Evolutionary conservation across 2,888 invertebrate species (phyloP).

Genomic region (Phyllotreta striolata): DNA sequence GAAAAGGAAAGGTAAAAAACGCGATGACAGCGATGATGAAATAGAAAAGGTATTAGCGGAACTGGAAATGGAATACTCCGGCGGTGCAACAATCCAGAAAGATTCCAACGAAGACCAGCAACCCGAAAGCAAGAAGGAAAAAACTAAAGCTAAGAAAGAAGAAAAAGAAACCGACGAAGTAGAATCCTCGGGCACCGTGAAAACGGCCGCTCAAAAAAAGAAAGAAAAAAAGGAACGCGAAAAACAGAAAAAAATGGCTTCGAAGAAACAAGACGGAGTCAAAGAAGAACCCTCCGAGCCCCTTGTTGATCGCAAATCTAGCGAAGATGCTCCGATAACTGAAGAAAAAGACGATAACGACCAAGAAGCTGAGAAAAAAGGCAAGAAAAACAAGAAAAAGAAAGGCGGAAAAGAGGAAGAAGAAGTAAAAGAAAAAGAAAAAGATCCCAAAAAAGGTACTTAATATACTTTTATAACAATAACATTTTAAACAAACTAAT

Average conservation of each 20-base stretch:
- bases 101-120: conserved; percentile 25
- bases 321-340: conserved; percentile 56
- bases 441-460: conserved; percentile 65
- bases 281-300: conserved; percentile 37
- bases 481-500: too few species aligned
- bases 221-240: conserved; percentile 88
- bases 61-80: conserved; percentile 81
- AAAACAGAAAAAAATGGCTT: conserved; percentile 76
- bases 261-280: conserved; percentile 60
- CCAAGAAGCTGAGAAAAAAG: conserved; percentile 43
- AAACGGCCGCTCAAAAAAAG: conserved; percentile 87
- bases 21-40: conserved; percentile 81
- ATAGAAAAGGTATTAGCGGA: conserved; percentile 85
- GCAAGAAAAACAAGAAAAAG: conserved; percentile 53
- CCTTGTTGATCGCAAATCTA: conserved; percentile 44
- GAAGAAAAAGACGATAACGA: conserved; percentile 65
- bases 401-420: conserved; percentile 51
- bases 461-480: conserved; percentile 1
- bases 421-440: conserved; percentile 60
- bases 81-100: conserved; percentile 38
- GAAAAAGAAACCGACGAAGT: conserved; percentile 52
- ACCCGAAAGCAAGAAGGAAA: conserved; percentile 59
- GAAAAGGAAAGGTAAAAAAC: conserved; percentile 75
- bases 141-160: conserved; percentile 61
- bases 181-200: conserved; percentile 65